Base-by-base conservation (phyloP, 2,113 vertebrate species). In the Zosterops pallidus region DNA sequence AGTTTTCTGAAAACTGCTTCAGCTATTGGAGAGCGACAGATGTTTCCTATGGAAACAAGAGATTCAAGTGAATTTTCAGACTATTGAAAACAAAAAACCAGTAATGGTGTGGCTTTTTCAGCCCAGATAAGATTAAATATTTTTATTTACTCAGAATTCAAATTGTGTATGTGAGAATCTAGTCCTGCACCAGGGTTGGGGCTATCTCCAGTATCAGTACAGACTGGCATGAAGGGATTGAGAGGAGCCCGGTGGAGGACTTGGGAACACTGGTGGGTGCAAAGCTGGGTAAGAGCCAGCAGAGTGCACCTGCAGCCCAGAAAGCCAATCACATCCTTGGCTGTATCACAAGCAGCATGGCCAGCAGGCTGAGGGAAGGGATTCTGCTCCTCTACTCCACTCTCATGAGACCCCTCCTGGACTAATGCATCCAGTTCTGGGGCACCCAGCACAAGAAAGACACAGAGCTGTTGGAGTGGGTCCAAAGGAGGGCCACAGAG, bases 1-100 rank as follows among this genome's bases (percentile, higher is more conserved):
- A 99, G 98, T 95, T 99, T 99, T 79, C 96, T 98, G 97, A 99
- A 99, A 93, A 99, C 99, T 11, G 99, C 99, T 98, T 99, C 99
- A 37, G 99, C 99, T 39, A 99, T 99, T 63, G 99, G 99, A 93
- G 99, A 99, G 64, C 99, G 98, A 91, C 99, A 99, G 82, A 99
- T 99, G 93, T 99, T 99, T 92, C 99, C 99, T 98, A 94, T 1
- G 71, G 96, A 97, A 98, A 93, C 25, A 94, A 49, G 31, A 78
- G 39, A 95, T n/a, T 60, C 55, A 59, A 76, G 29, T 84, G 46
- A 94, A 68, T 83, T 56, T 95, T 92, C 52, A 80, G 39, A 82
- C 8, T 3, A 59, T 1, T 86, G 59, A 78, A 90, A 85, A 13
- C 23, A 82, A 91, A 79, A 33, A 56, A 37, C 2, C 21, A 70